These are phyloP conservation scores for Oscarella lobularis DNA, from an alignment of 37 sponge, comb jelly and placozoan species.

Conservation along the genomic window DNA sequence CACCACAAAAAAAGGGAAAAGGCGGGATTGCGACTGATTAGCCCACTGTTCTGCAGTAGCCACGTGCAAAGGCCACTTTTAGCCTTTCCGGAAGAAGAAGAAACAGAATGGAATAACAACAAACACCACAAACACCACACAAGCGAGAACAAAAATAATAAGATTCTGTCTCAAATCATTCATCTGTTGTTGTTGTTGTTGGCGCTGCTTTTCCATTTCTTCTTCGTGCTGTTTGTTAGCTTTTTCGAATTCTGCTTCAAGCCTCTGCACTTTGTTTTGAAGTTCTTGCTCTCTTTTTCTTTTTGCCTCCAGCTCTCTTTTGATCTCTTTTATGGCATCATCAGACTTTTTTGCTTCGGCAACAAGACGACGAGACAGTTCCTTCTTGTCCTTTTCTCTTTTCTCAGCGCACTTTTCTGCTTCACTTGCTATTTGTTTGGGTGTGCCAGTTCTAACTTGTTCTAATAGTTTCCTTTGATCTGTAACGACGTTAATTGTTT, in stretches of 20 bases:
- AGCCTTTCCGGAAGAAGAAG: no score
- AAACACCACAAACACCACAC: no score
- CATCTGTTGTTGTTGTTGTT: constrained; percentile 19
- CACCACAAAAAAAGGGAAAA: no score
- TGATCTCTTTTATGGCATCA: no score
- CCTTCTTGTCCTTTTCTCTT: neutral
- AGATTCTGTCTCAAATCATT: no score
- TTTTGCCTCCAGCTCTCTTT: no score
- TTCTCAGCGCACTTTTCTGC: neutral
- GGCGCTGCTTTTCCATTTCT: constrained; percentile 9
- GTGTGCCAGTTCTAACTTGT: no score
- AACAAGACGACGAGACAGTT: neutral
- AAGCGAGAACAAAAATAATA: no score
- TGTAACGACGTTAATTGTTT: neutral
- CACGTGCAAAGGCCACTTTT: no score
- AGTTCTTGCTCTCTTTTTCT: constrained; percentile 51
- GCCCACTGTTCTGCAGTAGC: no score
- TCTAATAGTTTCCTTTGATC: neutral
- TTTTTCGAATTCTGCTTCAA: constrained; percentile 32
- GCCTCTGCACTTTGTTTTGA: constrained; percentile 26
- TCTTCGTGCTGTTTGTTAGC: constrained; percentile 16
- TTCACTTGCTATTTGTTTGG: constrained; percentile 14
- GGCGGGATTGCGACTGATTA: no score
- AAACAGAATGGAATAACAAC: no score
- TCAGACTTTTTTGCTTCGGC: neutral